These are phyloP conservation scores for Rotaria socialis DNA, from an alignment of 2,888 invertebrate species.

Conservation along the genomic window DNA sequence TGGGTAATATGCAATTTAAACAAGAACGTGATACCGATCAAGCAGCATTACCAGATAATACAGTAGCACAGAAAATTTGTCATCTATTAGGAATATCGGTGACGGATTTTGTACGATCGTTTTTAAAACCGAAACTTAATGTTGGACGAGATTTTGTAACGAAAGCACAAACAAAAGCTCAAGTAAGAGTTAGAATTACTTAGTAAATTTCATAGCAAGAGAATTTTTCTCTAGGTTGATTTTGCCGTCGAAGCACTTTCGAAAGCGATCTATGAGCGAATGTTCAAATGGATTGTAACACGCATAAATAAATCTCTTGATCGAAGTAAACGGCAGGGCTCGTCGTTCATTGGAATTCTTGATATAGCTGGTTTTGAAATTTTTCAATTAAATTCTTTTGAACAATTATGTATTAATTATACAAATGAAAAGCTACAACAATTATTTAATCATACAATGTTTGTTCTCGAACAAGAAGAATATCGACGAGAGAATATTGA, in stretches of 20 bases:
- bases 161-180: constrained; percentile 97
- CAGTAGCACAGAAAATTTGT: constrained; percentile 96
- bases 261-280: constrained; percentile 94
- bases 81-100: constrained; percentile 85
- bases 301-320: constrained; percentile 93
- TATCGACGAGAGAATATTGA: constrained; percentile 98
- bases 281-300: constrained; percentile 98
- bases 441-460: constrained; percentile 99
- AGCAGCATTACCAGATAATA: constrained; percentile 94
- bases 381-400: constrained; percentile 89
- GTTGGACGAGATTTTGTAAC: constrained; percentile 96
- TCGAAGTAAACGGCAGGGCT: constrained; percentile 93
- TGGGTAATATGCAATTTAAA: constrained; percentile 97
- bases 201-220: no score
- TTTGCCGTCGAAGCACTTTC: constrained; percentile 98
- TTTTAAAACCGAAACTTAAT: constrained; percentile 92
- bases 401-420: constrained; percentile 98
- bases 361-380: constrained; percentile 99
- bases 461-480: constrained; percentile 97
- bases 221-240: constrained; percentile 62
- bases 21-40: constrained; percentile 97
- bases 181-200: constrained; percentile 64
- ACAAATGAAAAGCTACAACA: constrained; percentile 99
- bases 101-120: constrained; percentile 94
- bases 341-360: constrained; percentile 96